Evolutionary conservation across 2,113 vertebrate species (phyloP), one percentile per base, ranked within the genome.

Genomic region (Thryonomys swinderianus): DNA sequence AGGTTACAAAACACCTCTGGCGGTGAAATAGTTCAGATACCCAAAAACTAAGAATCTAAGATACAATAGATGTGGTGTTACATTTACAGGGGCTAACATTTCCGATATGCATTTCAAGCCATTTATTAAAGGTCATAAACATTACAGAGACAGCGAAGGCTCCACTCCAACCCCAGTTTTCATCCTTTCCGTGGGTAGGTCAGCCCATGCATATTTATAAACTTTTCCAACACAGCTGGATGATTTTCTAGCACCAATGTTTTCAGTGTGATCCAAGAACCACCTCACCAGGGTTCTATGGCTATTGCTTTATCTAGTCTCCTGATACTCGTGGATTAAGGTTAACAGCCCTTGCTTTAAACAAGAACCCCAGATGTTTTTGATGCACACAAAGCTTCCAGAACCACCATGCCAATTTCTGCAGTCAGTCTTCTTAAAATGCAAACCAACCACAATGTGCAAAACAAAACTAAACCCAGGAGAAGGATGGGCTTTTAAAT

Each of bases 391-490:
- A 23, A 66, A 45, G 25, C 20, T 85, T 61, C 4, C 10, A 84
- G 40, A 78, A 32, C 17, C 79, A 18, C n/a, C 13, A 4, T 80
- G 74, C 66, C 13, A 42, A 57, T 17, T 88, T 16, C 79, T 53
- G 64, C 17, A 80, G 37, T 45, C 61, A 53, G 64, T 57, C 51
- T 83, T 84, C 80, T 93, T 40, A 71, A 95, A 87, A 91, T n/a
- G 23, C 82, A 91, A 82, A 88, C 61, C 55, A 64, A 57, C 5
- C 51, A 66, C 51, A 69, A 79, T 16, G 37, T 62, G 59, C 57
- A 88, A 88, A 93, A 82, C 55, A 76, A 90, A 30, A 23, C 48
- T 18, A 10, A 76, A 73, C 48, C 30, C 13, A 27, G 79, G 30
- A 18, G 17, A 83, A 69, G 6, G 73, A 42, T 34, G 20, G 59